These are phyloP conservation scores for Prietella phreatophila DNA, from an alignment of 2,113 vertebrate genomes.

Conservation along the genomic window DNA sequence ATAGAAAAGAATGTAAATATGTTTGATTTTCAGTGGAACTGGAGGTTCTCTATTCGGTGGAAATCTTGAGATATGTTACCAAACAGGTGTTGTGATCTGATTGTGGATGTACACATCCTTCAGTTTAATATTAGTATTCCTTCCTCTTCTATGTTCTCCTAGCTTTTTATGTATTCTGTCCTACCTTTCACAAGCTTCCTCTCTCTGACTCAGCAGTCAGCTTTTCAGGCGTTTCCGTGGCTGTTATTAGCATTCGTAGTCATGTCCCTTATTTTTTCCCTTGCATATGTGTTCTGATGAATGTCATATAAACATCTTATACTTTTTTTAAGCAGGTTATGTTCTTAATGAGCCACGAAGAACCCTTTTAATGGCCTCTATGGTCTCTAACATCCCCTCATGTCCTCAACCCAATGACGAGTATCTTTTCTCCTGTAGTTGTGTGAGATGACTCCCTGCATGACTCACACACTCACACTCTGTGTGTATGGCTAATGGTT, in stretches of 20 bases:
- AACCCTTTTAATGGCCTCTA: conserved; percentile 29
- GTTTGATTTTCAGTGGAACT: not conserved
- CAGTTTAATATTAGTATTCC: not conserved
- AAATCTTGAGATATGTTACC: not conserved
- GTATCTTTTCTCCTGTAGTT: conserved; percentile 28
- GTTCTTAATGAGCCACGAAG: conserved; percentile 42
- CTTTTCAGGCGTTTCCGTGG: not conserved
- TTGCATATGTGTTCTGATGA: conserved; percentile 46
- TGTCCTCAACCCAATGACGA: conserved; percentile 46
- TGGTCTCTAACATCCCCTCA: conserved; percentile 23
- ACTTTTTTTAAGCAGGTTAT: conserved; percentile 54
- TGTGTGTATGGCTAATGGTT: conserved; percentile 44
- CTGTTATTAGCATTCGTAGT: conserved; percentile 12
- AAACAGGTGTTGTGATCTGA: not conserved
- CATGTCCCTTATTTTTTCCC: not conserved
- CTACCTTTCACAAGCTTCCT: not conserved
- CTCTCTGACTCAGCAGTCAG: not conserved
- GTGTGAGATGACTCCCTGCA: conserved; percentile 30
- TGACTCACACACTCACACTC: conserved; percentile 34
- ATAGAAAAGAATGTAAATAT: not conserved
- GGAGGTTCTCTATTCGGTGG: too few relatives aligned
- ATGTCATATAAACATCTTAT: conserved; percentile 44
- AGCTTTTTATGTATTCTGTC: not conserved
- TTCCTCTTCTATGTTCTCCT: not conserved
- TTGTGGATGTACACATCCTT: not conserved